Conservation (phyloP, 35 echinoderm and acorn worm species). For the Chiridota heheva region DNA sequence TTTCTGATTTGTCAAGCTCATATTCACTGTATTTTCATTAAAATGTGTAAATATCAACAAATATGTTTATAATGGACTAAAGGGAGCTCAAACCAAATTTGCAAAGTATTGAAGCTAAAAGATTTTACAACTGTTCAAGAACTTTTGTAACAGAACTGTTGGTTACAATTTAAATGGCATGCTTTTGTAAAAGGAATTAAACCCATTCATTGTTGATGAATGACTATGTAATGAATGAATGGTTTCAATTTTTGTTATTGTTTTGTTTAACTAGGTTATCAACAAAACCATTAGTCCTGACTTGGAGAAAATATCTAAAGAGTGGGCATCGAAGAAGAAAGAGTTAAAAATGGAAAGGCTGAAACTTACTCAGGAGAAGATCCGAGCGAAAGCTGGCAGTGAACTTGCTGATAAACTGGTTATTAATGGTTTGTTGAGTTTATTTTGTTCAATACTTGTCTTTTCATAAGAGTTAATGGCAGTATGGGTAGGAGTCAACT, state of each 20-base stretch:
- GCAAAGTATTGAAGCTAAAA: no score
- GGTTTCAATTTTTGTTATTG: neutral
- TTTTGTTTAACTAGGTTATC: conserved; percentile 69
- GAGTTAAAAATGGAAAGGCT: conserved; percentile 85
- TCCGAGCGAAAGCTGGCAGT: conserved; percentile 71
- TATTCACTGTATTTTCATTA: no score
- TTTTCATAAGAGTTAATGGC: neutral
- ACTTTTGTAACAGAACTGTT: neutral
- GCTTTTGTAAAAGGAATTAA: neutral
- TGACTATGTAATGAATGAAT: no score
- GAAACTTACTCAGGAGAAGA: conserved; percentile 79
- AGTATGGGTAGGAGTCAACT: no score
- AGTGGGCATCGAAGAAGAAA: conserved; percentile 66
- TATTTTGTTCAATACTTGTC: neutral
- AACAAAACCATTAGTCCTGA: conserved; percentile 91
- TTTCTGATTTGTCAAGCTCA: no score
- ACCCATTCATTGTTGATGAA: no score
- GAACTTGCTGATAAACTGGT: conserved; percentile 76
- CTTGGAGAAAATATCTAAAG: conserved; percentile 53
- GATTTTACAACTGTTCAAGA: no score
- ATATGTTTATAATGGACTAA: no score
- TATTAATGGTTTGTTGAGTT: conserved; percentile 10
- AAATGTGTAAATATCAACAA: no score
- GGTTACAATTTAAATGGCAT: neutral
- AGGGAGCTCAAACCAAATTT: no score